These are phyloP conservation scores for Oncorhynchus nerka DNA, from an alignment of 2,113 vertebrate genomes.

Conservation along the genomic window DNA sequence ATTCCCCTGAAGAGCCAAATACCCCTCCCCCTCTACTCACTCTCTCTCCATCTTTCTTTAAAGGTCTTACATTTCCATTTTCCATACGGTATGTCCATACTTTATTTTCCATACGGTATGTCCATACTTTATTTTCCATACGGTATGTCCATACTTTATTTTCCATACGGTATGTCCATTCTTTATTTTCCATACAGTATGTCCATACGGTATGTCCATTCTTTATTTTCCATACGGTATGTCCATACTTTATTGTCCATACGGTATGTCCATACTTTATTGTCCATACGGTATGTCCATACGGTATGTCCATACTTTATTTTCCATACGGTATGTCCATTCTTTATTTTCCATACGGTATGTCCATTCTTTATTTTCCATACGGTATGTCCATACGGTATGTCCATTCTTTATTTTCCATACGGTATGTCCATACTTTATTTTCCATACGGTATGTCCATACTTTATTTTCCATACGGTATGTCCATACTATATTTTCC, in stretches of 20 bases:
- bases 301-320: background rate
- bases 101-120: background rate
- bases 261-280: slow-evolving; percentile 3
- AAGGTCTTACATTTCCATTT: slow-evolving; percentile 1
- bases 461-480: slow-evolving; percentile 22
- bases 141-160: background rate
- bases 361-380: slow-evolving; percentile 14
- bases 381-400: background rate
- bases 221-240: no score
- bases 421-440: slow-evolving; percentile 1
- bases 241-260: slow-evolving; percentile 9
- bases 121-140: background rate
- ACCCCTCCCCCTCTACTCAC: slow-evolving; percentile 1
- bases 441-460: no score
- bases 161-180: no score
- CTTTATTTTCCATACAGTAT: slow-evolving; percentile 26
- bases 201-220: slow-evolving; percentile 4
- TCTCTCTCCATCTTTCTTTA: slow-evolving; percentile 15
- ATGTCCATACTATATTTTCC: background rate
- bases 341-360: no score
- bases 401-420: slow-evolving; percentile 12
- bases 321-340: slow-evolving; percentile 25
- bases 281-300: no score
- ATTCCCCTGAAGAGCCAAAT: slow-evolving; percentile 44
- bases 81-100: no score